Percentiles rank a stretch among this genome's conserved stretches.
Evolutionary conservation across 2,797 vertebrate species (phyloP).

Genomic region (Graptemys geographica): DNA sequence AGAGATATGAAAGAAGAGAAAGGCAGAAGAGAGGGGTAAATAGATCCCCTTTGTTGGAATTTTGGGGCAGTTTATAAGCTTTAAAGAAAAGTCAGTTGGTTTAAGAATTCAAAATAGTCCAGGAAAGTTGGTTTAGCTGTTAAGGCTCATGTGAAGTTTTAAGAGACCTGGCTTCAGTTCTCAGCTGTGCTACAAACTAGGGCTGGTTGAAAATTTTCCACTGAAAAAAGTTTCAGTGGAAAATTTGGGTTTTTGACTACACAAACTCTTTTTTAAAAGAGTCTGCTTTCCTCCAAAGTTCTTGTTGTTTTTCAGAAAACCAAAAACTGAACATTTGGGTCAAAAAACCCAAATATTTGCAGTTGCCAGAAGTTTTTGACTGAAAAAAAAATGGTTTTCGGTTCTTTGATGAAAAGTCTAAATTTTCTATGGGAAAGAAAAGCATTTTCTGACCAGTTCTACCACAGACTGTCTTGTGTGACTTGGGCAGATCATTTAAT

Average conservation of each 20-base stretch:
- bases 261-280: slow-evolving; percentile 14
- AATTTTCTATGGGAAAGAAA: neutral
- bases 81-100: neutral
- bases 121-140: neutral
- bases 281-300: slow-evolving; percentile 13
- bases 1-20: neutral
- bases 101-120: neutral
- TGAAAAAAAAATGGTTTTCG: neutral
- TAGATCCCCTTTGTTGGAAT: neutral
- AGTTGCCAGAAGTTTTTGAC: neutral
- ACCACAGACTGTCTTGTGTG: neutral
- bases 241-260: slow-evolving; percentile 37
- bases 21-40: neutral
- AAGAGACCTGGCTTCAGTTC: neutral
- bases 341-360: neutral
- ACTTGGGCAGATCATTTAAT: neutral
- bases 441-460: neutral
- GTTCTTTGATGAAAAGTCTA: neutral
- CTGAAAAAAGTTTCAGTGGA: slow-evolving; percentile 4
- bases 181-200: neutral
- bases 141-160: slow-evolving; percentile 42
- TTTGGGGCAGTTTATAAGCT: neutral
- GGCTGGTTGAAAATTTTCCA: neutral
- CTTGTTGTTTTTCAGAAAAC: slow-evolving; percentile 19
- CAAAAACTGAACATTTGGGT: neutral